These are phyloP conservation scores for Lagocephalus sceleratus DNA, from an alignment of 2,797 vertebrate species.

Conservation along the genomic window DNA sequence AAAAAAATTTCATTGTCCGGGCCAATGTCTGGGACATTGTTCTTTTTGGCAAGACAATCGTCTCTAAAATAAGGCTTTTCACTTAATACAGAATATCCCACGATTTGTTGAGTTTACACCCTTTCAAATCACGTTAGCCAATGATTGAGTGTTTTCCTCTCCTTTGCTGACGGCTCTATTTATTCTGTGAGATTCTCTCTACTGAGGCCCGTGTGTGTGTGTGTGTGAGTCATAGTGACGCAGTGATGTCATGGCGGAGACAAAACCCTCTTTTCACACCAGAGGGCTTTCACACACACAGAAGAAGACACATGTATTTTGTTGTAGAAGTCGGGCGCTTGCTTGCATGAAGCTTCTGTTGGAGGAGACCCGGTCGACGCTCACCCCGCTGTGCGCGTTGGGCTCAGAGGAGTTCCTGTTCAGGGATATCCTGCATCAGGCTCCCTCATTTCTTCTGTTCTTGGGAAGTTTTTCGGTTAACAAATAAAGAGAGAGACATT, in stretches of 20 bases:
- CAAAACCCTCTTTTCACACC: conserved; percentile 45
- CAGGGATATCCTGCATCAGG: conserved; percentile 3
- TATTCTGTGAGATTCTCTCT: no score
- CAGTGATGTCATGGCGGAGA: conserved; percentile 22
- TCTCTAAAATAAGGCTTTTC: no score
- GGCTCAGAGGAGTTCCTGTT: conserved; percentile 3
- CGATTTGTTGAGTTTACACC: no score
- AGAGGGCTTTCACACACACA: conserved; percentile 2
- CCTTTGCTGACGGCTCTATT: no score
- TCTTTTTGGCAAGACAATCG: no score
- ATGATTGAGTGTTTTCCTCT: no score
- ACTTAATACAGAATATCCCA: no score
- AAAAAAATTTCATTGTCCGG: not conserved
- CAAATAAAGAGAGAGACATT: not conserved
- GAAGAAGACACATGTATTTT: conserved; percentile 11
- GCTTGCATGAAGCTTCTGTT: conserved; percentile 3
- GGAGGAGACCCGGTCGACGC: conserved; percentile 7
- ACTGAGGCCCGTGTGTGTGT: not conserved
- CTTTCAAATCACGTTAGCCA: no score
- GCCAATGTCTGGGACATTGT: no score
- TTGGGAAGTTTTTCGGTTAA: not conserved
- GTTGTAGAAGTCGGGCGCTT: conserved; percentile 22
- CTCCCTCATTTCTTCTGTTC: not conserved
- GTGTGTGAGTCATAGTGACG: conserved; percentile 5
- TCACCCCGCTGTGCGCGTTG: not conserved